Base-by-base conservation (phyloP, 2,888 invertebrate genomes). In the Scrobipalpa atriplicella region DNA sequence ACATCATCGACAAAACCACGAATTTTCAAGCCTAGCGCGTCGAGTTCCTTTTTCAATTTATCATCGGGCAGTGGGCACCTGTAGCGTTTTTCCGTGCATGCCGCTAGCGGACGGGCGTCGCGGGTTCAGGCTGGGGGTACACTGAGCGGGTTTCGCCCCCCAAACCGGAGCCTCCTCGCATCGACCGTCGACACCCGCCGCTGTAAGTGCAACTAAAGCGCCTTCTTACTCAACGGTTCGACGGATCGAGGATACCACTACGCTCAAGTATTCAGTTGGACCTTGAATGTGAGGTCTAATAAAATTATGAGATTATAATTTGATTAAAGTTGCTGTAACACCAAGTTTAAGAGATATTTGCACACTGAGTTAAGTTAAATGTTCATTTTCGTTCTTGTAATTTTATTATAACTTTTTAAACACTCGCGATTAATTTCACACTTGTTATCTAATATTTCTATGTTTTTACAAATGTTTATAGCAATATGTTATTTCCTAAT, bases 41-140 rank as follows among this genome's bases (percentile, higher is more conserved):
- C 47, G 3, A n/a, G 43, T 1, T 18, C 13, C 47, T 21, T n/a
- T 9, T 1, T 19, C 10, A 21, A 21, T 47, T 29, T 29, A 47
- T 47, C 62, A 62, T 62, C 10, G 71, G 69, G 29, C 29, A 29
- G 29, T 29, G 29, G 78, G 84, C 88, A 88, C 87, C 87, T 88
- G 87, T 88, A 80, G 89, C 83, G 77, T 82, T 77, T 78, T 80
- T 83, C 81, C 18, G 66, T 43, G 67, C 39, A 61, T 64, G 19
- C 58, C 63, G 67, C 62, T 66, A 60, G 60, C 54, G 71, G 69
- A 74, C 83, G 85, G 78, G 78, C 82, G 83, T 77, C 74, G 75
- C 78, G 78, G 71, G 76, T 73, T 75, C 77, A 75, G 67, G 77
- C 80, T 78, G 75, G 71, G 77, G 78, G 73, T 72, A 78, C 75